A percentile compares a stretch with the other conserved stretches of the same genome.
Evolutionary conservation across 2,113 vertebrate genomes (phyloP).

Genomic region (Nothobranchius furzeri): DNA sequence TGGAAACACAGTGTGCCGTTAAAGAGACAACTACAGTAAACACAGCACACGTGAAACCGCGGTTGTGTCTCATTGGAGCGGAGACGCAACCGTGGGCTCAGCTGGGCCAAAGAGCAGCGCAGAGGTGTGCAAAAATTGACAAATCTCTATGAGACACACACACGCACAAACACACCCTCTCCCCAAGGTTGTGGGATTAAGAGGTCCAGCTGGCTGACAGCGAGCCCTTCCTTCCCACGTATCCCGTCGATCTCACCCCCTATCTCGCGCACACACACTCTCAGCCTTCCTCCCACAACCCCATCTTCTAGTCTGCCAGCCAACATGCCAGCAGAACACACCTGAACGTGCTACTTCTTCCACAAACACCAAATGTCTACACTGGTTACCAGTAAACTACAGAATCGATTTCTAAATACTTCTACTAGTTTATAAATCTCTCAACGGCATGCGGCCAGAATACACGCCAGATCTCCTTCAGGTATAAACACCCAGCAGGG

Average conservation of each 20-base stretch:
- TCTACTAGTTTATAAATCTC: too few species aligned
- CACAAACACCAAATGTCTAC: slow-evolving; percentile 1
- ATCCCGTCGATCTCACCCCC: slow-evolving; percentile 68
- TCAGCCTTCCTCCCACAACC: slow-evolving; percentile 21
- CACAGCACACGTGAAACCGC: slow-evolving; percentile 52
- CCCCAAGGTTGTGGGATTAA: slow-evolving; percentile 84
- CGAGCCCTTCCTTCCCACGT: slow-evolving; percentile 81
- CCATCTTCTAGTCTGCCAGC: slow-evolving; percentile 57
- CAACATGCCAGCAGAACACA: slow-evolving; percentile 68
- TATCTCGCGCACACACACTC: slow-evolving; percentile 10
- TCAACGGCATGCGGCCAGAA: too few species aligned
- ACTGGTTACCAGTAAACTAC: too few species aligned
- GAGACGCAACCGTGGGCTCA: slow-evolving; percentile 69
- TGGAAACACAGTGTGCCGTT: slow-evolving; percentile 66
- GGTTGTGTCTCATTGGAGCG: slow-evolving; percentile 52
- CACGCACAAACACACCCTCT: slow-evolving; percentile 69
- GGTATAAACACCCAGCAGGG: too few species aligned
- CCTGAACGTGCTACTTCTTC: slow-evolving; percentile 69
- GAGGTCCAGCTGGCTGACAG: slow-evolving; percentile 85
- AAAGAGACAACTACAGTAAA: slow-evolving; percentile 71
- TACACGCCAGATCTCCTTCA: too few species aligned
- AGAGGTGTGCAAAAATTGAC: slow-evolving; percentile 79
- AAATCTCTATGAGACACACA: slow-evolving; percentile 71
- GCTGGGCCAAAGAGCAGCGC: slow-evolving; percentile 70
- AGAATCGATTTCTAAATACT: too few species aligned